phyloP scores from a whole-genome alignment of 2,113 vertebrate genomes.

The Toxostoma redivivum region DNA sequence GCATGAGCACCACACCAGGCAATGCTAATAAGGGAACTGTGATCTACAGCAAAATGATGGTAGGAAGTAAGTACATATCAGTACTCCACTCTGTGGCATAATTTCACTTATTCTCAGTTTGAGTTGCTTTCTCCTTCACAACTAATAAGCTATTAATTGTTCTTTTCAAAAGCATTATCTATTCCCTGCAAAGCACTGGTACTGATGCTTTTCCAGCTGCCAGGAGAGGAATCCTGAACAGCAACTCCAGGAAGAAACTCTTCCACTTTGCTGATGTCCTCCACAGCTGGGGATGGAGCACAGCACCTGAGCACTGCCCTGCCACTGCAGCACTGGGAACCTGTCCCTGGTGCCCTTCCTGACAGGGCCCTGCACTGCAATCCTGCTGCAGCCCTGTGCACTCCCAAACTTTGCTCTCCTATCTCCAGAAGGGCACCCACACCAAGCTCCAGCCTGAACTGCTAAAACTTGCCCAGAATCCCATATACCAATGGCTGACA shows the following conservation, averaged over 20 bases:
- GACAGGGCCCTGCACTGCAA: neutral
- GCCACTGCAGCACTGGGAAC: neutral
- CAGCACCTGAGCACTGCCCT: accelerated
- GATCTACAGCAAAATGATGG: neutral
- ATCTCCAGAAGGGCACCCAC: neutral
- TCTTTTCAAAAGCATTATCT: neutral
- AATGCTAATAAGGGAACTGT: neutral
- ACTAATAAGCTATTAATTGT: neutral
- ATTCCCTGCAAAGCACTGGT: neutral
- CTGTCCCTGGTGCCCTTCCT: neutral
- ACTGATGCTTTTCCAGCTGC: neutral
- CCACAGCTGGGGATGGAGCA: neutral
- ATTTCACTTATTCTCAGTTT: neutral
- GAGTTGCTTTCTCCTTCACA: neutral
- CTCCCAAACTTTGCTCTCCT: neutral
- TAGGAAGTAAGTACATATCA: neutral
- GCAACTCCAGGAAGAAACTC: neutral
- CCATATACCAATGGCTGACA: neutral
- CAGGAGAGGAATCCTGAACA: neutral
- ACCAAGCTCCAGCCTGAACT: neutral
- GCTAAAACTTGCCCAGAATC: neutral
- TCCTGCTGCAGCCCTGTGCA: neutral
- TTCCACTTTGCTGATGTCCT: neutral
- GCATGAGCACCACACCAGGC: neutral
- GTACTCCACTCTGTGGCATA: neutral